These are phyloP conservation scores for Ormyrus rosae DNA, from an alignment of 2,888 invertebrate genomes.

Conservation along the genomic window DNA sequence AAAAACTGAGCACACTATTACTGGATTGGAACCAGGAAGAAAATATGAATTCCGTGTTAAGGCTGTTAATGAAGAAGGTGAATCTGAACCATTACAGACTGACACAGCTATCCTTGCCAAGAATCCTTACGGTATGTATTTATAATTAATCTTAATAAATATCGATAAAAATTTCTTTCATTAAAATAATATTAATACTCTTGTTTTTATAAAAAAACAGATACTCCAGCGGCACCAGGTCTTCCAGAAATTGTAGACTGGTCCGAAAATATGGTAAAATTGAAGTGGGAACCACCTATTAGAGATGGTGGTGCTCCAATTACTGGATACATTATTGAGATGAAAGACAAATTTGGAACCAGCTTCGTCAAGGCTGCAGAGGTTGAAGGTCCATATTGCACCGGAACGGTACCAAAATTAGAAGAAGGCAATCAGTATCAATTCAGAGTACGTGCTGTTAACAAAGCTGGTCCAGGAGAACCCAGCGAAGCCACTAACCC, in stretches of 20 bases:
- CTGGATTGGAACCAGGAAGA: constrained; percentile 94
- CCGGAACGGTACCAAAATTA: constrained; percentile 91
- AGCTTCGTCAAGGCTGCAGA: constrained; percentile 91
- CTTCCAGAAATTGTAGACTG: constrained; percentile 93
- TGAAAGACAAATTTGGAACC: constrained; percentile 91
- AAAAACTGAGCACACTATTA: constrained; percentile 88
- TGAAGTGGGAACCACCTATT: constrained; percentile 94
- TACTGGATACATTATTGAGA: constrained; percentile 93
- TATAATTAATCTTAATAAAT: too few relatives aligned
- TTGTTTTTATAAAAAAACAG: constrained; percentile 63
- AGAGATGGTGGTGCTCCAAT: constrained; percentile 96
- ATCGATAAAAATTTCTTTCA: neutral
- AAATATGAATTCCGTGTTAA: constrained; percentile 98
- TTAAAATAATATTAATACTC: neutral
- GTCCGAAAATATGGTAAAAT: constrained; percentile 92
- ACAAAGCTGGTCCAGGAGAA: constrained; percentile 95
- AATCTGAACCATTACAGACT: constrained; percentile 95
- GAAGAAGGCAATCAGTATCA: constrained; percentile 97
- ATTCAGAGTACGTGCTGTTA: constrained; percentile 94
- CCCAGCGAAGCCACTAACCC: constrained; percentile 94
- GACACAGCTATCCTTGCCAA: constrained; percentile 94
- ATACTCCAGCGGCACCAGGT: constrained; percentile 91
- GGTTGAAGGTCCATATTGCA: constrained; percentile 88
- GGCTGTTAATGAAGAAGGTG: constrained; percentile 97
- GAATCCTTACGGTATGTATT: constrained; percentile 89